A percentile compares a stretch with the other conserved stretches of the same genome.
Conservation (phyloP, 2,113 vertebrate genomes). For the Pyrgilauda ruficollis region DNA sequence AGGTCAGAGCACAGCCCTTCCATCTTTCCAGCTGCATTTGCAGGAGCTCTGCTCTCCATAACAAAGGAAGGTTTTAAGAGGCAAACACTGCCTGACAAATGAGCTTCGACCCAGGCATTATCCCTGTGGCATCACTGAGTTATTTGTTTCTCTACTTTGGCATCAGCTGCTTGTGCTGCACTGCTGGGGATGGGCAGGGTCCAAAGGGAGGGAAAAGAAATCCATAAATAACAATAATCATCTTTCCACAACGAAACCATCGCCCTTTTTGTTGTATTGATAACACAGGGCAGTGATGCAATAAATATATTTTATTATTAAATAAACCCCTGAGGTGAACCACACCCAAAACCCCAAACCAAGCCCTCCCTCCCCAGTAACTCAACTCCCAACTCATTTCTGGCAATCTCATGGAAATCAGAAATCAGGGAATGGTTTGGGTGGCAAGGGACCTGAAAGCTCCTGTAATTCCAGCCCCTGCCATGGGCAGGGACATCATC, state of each 20-base stretch:
- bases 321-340: accelerated
- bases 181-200: too few species aligned
- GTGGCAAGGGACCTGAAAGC: not conserved
- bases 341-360: not conserved
- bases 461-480: not conserved
- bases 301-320: not conserved
- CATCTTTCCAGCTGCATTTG: not conserved
- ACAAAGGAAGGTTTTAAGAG: not conserved
- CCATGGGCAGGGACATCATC: not conserved
- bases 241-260: not conserved
- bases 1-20: not conserved
- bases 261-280: not conserved
- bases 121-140: not conserved
- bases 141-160: not conserved
- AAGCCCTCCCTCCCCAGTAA: too few species aligned
- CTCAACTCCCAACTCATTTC: not conserved
- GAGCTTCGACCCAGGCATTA: not conserved
- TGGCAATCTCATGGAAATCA: not conserved
- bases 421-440: not conserved
- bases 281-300: not conserved
- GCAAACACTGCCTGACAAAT: not conserved
- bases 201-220: not conserved
- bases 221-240: not conserved
- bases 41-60: not conserved
- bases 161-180: not conserved